phyloP scores from a whole-genome alignment of 2,888 invertebrate genomes.

The Tuta absoluta region DNA sequence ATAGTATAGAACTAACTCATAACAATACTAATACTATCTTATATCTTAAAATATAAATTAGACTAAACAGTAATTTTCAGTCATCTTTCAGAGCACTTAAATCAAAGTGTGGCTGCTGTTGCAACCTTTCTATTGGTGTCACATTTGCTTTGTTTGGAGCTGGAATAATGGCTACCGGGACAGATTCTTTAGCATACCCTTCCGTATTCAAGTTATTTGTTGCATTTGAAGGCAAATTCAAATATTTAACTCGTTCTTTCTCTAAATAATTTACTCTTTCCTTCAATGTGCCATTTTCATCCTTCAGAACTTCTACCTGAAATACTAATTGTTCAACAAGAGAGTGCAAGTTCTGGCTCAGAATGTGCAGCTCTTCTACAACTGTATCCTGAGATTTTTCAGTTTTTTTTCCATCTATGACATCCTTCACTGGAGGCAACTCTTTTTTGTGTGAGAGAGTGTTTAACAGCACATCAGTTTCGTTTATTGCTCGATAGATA shows the following conservation, averaged over 20 bases:
- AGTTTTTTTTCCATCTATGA: constrained; percentile 72
- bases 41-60: no score
- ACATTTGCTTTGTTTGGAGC: constrained; percentile 40
- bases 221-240: constrained; percentile 55
- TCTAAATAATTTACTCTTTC: constrained; percentile 81
- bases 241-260: constrained; percentile 73
- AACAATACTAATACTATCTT: no score
- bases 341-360: constrained; percentile 82
- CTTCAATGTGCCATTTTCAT: constrained; percentile 82
- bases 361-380: constrained; percentile 84
- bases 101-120: constrained; percentile 60
- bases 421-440: constrained; percentile 37
- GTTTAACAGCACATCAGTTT: constrained; percentile 83
- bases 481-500: constrained; percentile 84
- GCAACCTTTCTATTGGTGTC: constrained; percentile 41
- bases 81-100: constrained; percentile 61
- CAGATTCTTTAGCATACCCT: constrained; percentile 40
- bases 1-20: background rate
- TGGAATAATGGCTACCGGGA: constrained; percentile 39
- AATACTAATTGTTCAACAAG: constrained; percentile 81
- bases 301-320: constrained; percentile 84
- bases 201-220: constrained; percentile 48
- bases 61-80: constrained; percentile 31
- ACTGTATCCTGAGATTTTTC: constrained; percentile 83
- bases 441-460: constrained; percentile 56